Evolutionary conservation across 2,797 vertebrate genomes (phyloP).

Genomic region (Gymnothorax reevesii): DNA sequence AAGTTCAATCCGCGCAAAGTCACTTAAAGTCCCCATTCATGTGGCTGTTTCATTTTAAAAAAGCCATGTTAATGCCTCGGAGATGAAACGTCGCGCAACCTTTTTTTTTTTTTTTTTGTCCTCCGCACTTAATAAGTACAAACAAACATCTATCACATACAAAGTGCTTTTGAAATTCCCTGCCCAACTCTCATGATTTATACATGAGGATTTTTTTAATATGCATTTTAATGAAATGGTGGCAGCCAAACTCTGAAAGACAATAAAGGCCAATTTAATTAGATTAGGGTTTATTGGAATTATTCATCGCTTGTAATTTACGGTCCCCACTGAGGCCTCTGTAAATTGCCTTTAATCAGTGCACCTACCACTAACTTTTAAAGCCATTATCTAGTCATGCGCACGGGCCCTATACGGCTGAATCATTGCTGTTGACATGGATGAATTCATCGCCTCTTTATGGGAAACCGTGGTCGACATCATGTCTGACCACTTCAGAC

Average conservation of each 20-base stretch:
- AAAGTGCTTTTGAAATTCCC: conserved; percentile 71
- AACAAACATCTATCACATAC: conserved; percentile 49
- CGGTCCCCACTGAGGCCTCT: conserved; percentile 75
- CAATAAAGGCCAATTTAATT: conserved; percentile 88
- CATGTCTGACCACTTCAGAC: conserved; percentile 19
- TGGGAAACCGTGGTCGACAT: conserved; percentile 1
- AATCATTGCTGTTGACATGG: conserved; percentile 39
- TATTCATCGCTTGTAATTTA: conserved; percentile 80
- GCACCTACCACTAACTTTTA: conserved; percentile 81
- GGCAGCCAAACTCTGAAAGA: conserved; percentile 82
- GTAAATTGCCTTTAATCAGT: conserved; percentile 85
- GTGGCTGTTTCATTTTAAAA: conserved; percentile 61
- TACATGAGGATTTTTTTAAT: conserved; percentile 63
- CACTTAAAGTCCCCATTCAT: conserved; percentile 58
- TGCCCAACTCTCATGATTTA: conserved; percentile 70
- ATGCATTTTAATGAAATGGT: conserved; percentile 84
- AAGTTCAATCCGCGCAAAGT: conserved; percentile 58
- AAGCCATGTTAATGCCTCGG: conserved; percentile 51
- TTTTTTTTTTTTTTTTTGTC: background rate
- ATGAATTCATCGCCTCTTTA: background rate
- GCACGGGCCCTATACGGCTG: conserved; percentile 20
- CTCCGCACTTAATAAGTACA: conserved; percentile 33
- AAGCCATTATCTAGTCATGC: conserved; percentile 62
- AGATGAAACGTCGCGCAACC: conserved; percentile 47
- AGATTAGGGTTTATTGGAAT: conserved; percentile 86